These are phyloP conservation scores for Tipula vernalis DNA, from an alignment of 2,888 invertebrate genomes.

Conservation along the genomic window DNA sequence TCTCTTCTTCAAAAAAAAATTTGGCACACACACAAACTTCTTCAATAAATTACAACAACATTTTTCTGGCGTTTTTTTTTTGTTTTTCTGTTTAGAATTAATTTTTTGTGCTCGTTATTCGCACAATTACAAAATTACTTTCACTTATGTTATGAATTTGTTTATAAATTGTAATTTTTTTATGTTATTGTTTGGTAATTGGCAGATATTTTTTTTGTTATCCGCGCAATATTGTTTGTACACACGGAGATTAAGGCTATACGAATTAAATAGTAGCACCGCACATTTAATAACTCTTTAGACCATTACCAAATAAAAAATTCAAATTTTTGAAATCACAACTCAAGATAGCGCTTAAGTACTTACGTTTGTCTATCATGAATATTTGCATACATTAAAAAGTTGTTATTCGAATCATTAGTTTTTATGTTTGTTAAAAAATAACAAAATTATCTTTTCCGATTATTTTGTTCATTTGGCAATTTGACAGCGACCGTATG, in stretches of 20 bases:
- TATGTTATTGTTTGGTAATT: background rate
- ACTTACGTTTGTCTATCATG: background rate
- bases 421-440: background rate
- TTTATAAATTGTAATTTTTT: background rate
- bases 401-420: background rate
- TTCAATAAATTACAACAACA: background rate
- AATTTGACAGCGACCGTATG: background rate
- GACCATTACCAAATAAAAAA: background rate
- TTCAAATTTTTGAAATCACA: background rate
- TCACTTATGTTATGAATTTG: background rate
- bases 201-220: background rate
- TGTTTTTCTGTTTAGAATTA: background rate
- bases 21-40: background rate
- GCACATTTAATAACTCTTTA: no score
- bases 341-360: background rate
- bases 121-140: background rate
- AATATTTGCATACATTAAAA: background rate
- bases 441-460: background rate
- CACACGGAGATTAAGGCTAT: background rate
- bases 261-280: background rate
- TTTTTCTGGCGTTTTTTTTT: background rate
- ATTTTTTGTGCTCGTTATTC: background rate
- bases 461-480: background rate
- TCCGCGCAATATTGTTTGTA: background rate
- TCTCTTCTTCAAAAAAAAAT: background rate